Percentiles rank a stretch among this genome's conserved stretches.
Conservation (phyloP, 53 echinoderm and acorn worm genomes). For the Stichopus horrens region DNA sequence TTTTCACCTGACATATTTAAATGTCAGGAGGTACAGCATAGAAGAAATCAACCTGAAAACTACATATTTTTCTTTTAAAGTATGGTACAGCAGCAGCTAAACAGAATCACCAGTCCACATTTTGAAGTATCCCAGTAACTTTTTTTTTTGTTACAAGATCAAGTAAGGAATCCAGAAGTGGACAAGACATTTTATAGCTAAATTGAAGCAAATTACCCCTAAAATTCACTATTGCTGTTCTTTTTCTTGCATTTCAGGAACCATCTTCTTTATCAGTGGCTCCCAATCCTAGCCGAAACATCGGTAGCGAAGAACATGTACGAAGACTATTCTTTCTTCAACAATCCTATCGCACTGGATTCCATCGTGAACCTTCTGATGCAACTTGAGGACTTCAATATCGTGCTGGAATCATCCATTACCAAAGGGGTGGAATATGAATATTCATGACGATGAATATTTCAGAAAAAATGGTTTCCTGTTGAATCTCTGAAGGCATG, state of each 20-base stretch:
- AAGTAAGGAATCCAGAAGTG: no score
- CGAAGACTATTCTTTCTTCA: slow-evolving; percentile 92
- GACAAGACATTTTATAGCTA: not conserved
- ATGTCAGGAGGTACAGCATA: no score
- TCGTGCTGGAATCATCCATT: slow-evolving; percentile 89
- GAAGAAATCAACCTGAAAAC: no score
- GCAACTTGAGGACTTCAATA: slow-evolving; percentile 91
- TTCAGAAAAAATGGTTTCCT: not conserved
- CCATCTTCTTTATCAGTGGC: slow-evolving; percentile 93
- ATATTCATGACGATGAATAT: slow-evolving; percentile 11
- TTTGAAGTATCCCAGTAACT: no score
- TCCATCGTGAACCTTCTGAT: slow-evolving; percentile 91
- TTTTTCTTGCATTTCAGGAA: slow-evolving; percentile 63
- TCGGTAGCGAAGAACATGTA: slow-evolving; percentile 97
- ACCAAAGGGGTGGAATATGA: slow-evolving; percentile 83
- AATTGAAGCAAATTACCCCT: not conserved
- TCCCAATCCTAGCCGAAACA: slow-evolving; percentile 88
- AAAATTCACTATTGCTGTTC: not conserved
- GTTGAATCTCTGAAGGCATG: not conserved
- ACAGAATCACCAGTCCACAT: no score
- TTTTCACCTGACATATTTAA: no score
- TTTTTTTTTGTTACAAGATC: no score
- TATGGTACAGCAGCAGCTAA: no score
- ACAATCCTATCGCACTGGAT: slow-evolving; percentile 68
- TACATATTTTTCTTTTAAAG: no score